Evolutionary conservation across 2,797 vertebrate genomes (phyloP), one percentile per base, ranked within the genome.

Genomic region (Peromyscus melanophrys): DNA sequence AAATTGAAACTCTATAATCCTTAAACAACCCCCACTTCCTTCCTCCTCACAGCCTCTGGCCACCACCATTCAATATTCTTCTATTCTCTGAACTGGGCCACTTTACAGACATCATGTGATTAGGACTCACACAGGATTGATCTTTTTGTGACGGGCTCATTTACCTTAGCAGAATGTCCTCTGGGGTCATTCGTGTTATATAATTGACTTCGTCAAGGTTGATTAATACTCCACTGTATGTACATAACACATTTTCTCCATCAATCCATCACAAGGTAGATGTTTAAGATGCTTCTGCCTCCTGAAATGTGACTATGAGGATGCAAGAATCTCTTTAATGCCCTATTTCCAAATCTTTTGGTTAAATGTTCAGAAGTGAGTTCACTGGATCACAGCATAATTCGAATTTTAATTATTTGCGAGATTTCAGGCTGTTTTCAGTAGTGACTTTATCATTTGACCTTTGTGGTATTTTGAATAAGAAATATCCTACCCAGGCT

Each of bases 61-160:
- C 57, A 69, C 55, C 10, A 21, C 29, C 31, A 43, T 17, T 93
- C 17, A 16, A 49, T 29, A 80, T 84, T 75, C 61, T 84, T 75
- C 61, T 84, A 11, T 77, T 73, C 37, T 84, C 29, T 89, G 27
- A 87, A 49, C 59, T 78, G n/a, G 31, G 67, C 34, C n/a, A 67
- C 31, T 85, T 40, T 40, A 77, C 27, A 25, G 14, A 37, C 2
- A 4, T 92, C 1, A n/a, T 40, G 1, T 52, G 84, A 82, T 4
- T 69, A 11, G 40, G 55, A 78, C n/a, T 89, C 27, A 92, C 7
- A 9, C 7, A 82, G 46, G 69, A 92, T 57, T 78, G 86, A 21
- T 90, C n/a, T 40, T 86, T 90, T 49, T n/a, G 12, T 84, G 49
- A 87, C 57, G 87, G 23, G 71, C 16, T 92, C 86, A 55, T 84